These are phyloP conservation scores for Thalassaphorura encarpata DNA, from an alignment of 1,140 invertebrate species.

Conservation along the genomic window DNA sequence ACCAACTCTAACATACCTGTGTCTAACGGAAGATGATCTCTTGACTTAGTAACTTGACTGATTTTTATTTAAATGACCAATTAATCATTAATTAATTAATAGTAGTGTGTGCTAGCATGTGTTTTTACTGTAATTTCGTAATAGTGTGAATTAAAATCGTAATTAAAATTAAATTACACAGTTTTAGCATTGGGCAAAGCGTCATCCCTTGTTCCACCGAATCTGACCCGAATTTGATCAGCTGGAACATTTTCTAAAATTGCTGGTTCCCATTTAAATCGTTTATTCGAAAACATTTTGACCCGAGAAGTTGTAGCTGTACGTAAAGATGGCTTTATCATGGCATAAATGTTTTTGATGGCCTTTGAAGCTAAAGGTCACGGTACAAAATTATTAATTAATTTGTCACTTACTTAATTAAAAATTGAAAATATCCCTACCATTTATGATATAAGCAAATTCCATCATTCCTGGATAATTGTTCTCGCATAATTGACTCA, in stretches of 20 bases:
- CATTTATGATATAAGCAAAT: neutral
- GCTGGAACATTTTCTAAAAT: neutral
- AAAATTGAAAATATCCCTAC: too few relatives aligned
- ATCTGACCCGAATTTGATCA: slow-evolving; percentile 2
- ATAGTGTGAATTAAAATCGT: too few relatives aligned
- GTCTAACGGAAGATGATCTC: too few relatives aligned
- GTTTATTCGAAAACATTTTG: neutral
- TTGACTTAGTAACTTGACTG: too few relatives aligned
- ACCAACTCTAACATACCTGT: too few relatives aligned
- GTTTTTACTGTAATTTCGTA: too few relatives aligned
- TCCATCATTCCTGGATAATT: slow-evolving; percentile 8
- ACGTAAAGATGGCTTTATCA: neutral
- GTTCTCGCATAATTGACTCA: neutral
- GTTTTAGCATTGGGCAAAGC: too few relatives aligned
- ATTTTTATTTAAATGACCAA: too few relatives aligned
- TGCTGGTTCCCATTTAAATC: slow-evolving; percentile 2
- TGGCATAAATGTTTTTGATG: neutral
- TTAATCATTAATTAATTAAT: too few relatives aligned
- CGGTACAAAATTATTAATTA: neutral
- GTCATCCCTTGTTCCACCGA: slow-evolving; percentile 1
- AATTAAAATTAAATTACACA: too few relatives aligned
- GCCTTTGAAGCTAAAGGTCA: slow-evolving; percentile 1
- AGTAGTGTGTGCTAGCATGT: too few relatives aligned
- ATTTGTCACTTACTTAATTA: too few relatives aligned
- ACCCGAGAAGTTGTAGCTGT: neutral